Percentiles rank a stretch among this genome's conserved stretches.
phyloP scores from a whole-genome alignment of 1,140 invertebrate species.

The Pantala flavescens region DNA sequence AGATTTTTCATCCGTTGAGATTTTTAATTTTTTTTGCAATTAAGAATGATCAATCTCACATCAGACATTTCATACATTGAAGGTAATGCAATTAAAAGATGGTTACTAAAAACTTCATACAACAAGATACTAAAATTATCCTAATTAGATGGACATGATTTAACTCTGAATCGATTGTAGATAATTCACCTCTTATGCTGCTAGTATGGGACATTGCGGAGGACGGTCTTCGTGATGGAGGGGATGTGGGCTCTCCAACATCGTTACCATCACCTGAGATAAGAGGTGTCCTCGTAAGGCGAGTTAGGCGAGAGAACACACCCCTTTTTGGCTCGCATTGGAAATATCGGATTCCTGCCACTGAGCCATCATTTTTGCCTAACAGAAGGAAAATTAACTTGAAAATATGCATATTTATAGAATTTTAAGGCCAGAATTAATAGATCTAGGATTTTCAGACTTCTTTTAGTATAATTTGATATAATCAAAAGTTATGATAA shows the following conservation, averaged over 20 bases:
- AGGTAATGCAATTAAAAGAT: no score
- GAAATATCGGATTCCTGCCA: conserved; percentile 82
- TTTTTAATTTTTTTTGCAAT: no score
- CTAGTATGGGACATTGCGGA: conserved; percentile 14
- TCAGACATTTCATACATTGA: no score
- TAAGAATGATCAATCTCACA: no score
- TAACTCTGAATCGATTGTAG: no score
- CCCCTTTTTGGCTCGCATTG: conserved; percentile 89
- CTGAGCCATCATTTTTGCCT: conserved; percentile 96
- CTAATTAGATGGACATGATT: no score
- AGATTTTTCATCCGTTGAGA: no score
- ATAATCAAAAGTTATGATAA: conserved; percentile 17
- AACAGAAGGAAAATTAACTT: conserved; percentile 24
- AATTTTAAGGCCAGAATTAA: not conserved
- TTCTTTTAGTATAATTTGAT: no score
- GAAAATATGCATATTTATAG: not conserved
- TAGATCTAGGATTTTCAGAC: no score
- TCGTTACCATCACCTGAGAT: not conserved
- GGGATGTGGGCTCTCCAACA: not conserved
- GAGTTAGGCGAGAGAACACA: conserved; percentile 82
- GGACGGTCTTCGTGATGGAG: conserved; percentile 14
- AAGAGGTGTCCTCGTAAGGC: conserved; percentile 65
- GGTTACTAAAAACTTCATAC: no score
- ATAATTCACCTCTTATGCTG: conserved; percentile 12
- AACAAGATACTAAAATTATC: no score